phyloP scores from a whole-genome alignment of 2,888 invertebrate genomes.

The Lamellibrachia columna region DNA sequence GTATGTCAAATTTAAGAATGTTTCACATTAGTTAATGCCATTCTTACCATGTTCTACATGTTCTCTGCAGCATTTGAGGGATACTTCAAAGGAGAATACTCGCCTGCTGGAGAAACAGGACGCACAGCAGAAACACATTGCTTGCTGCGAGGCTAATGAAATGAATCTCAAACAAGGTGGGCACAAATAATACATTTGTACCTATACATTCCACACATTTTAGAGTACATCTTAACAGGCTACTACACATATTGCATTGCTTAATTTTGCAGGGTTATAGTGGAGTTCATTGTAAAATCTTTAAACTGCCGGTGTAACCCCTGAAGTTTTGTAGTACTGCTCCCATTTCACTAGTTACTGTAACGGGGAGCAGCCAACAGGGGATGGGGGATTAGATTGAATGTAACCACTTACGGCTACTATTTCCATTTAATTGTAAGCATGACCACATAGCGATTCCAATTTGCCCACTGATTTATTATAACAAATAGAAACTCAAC shows the following conservation, averaged over 20 bases:
- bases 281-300: too few relatives aligned
- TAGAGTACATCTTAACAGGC: background rate
- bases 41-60: background rate
- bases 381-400: too few relatives aligned
- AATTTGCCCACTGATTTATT: too few relatives aligned
- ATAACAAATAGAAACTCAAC: too few relatives aligned
- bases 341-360: too few relatives aligned
- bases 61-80: background rate
- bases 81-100: background rate
- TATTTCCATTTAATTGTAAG: too few relatives aligned
- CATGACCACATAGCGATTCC: too few relatives aligned
- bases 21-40: background rate
- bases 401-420: too few relatives aligned
- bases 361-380: too few relatives aligned
- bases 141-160: slow-evolving; percentile 9
- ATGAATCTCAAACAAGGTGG: background rate
- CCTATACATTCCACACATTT: background rate
- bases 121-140: background rate
- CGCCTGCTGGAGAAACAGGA: background rate
- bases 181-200: background rate
- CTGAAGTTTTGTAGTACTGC: too few relatives aligned
- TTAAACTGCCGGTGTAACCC: too few relatives aligned
- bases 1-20: background rate
- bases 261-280: too few relatives aligned
- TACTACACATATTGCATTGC: background rate